A percentile compares a stretch with the other conserved stretches of the same genome.
Evolutionary conservation across 2,888 invertebrate species (phyloP).

Genomic region (Cantharis rufa): DNA sequence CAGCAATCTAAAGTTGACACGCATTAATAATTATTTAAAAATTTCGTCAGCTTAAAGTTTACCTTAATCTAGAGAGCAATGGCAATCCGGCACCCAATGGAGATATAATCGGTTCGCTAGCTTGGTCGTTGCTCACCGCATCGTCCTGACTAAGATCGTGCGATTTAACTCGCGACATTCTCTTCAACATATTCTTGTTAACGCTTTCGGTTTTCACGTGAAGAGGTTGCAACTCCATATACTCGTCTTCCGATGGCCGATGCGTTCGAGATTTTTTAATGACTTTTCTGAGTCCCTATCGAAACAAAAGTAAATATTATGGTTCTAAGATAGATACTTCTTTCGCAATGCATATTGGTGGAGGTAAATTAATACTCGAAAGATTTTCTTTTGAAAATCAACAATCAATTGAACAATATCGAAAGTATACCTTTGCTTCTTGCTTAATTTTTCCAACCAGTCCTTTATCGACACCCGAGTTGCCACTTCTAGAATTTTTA

Average conservation of each 20-base stretch:
- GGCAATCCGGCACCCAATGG: slow-evolving; percentile 86
- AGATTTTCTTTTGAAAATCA: too few relatives aligned
- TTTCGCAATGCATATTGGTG: too few relatives aligned
- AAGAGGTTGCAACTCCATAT: slow-evolving; percentile 71
- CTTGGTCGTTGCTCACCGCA: slow-evolving; percentile 49
- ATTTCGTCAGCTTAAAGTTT: neutral
- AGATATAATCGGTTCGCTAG: slow-evolving; percentile 64
- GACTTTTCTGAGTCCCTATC: slow-evolving; percentile 64
- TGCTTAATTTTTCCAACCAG: slow-evolving; percentile 83
- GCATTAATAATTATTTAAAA: neutral
- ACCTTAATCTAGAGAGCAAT: slow-evolving; percentile 71
- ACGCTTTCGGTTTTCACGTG: slow-evolving; percentile 49
- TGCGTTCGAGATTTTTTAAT: slow-evolving; percentile 63
- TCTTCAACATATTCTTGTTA: slow-evolving; percentile 65
- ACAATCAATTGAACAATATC: too few relatives aligned
- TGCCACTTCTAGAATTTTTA: slow-evolving; percentile 26
- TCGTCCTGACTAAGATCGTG: slow-evolving; percentile 66
- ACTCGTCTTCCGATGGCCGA: slow-evolving; percentile 55
- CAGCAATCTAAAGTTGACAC: slow-evolving; percentile 59
- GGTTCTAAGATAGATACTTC: too few relatives aligned
- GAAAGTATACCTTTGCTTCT: slow-evolving; percentile 70
- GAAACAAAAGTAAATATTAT: slow-evolving; percentile 7
- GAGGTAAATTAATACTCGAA: too few relatives aligned
- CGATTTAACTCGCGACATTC: slow-evolving; percentile 77
- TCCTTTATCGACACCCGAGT: slow-evolving; percentile 58